Evolutionary conservation across 1,140 invertebrate species (phyloP), one percentile per base, ranked within the genome.

Genomic region (Tetragonula clypearis): DNA sequence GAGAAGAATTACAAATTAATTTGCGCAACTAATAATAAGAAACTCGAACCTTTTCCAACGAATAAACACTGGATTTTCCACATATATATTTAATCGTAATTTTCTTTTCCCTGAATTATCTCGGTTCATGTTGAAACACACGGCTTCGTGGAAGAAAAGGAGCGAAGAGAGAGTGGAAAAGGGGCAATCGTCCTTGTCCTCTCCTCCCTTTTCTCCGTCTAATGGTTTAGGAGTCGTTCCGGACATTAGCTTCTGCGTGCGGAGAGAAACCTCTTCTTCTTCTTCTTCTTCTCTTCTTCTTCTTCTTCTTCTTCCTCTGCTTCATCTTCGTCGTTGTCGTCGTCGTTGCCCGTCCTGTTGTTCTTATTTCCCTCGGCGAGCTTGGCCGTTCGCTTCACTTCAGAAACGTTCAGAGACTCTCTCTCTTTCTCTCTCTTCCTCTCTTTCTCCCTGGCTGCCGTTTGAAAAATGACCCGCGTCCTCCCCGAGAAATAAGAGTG

Each of bases 141-240:
- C 68, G 53, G 72, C n/a, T 49, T 6, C 26, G n/a, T 14, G 5
- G 15, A n/a, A 69, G 35, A 35, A 66, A 35, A 17, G 26, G 65
- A 66, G 65, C n/a, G 72, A 68, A 68, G 80, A 86, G 68, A 72
- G 55, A 69, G 41, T 71, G 68, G 65, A 84, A 69, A 87, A 81
- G 85, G 79, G 79, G 72, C 60, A 69, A 72, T 74, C 80, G 84
- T 77, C 41, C 41, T 86, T 72, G 85, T 74, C 79, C 73, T 66
- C 41, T 86, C 74, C 86, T 74, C 79, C 75, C 71, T 75, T 82
- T 69, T 65, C 87, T 66, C 81, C 82, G 69, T 91, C 90, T 94
- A 94, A 94, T 94, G 92, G 90, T 93, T 92, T 89, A 86, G 88
- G 90, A 93, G 91, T 92, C 93, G 92, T 94, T 95, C 89, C 92